Conservation (phyloP, 2,113 vertebrate species). For the Neolamprologus caudopunctatus region DNA sequence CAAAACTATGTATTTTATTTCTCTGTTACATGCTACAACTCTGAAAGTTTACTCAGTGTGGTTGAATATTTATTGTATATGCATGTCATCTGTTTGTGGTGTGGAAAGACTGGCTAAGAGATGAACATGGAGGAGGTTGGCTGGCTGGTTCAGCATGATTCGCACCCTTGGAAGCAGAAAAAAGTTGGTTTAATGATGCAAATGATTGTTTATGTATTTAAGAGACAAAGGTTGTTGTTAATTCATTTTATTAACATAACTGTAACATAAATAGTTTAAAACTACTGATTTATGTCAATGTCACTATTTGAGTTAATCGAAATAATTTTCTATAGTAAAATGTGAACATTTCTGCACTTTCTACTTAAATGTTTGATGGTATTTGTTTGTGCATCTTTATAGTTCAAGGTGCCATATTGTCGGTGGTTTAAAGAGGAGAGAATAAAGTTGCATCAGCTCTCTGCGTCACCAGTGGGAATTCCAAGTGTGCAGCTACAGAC, state of each 20-base stretch:
- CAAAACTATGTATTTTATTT: no score
- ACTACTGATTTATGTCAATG: accelerated
- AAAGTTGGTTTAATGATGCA: no score
- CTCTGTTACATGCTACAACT: accelerated
- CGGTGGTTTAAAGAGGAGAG: no score
- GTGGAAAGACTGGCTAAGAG: no score
- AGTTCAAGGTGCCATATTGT: accelerated
- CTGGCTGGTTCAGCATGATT: accelerated
- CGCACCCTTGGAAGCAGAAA: accelerated
- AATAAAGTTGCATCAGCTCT: accelerated
- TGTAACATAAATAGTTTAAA: no score
- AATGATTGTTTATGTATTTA: no score
- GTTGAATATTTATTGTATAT: no score
- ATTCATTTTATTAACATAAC: no score
- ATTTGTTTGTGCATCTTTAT: no score
- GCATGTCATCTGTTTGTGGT: no score
- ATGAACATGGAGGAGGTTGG: accelerated
- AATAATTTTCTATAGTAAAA: accelerated
- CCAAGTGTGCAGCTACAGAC: background rate
- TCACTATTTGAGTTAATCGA: accelerated
- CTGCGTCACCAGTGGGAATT: accelerated
- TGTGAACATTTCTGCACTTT: no score
- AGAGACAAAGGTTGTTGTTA: accelerated
- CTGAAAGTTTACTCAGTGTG: no score
- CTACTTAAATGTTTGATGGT: accelerated